Percentiles rank a stretch among this genome's conserved stretches.
Evolutionary conservation across 2,113 vertebrate genomes (phyloP).

Genomic region (Cisticola juncidis): DNA sequence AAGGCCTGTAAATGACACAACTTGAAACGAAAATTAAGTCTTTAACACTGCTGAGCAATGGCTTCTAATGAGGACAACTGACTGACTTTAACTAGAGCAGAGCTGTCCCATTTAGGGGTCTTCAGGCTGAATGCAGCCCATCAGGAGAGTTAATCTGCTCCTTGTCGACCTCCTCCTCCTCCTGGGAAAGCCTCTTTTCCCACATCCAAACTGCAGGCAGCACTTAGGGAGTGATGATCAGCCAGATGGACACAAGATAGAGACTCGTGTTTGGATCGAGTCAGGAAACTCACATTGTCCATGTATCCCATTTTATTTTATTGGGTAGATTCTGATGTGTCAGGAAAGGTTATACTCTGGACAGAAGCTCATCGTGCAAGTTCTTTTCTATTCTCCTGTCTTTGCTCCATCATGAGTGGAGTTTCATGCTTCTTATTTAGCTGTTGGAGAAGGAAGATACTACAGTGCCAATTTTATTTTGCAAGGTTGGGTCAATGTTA

Average conservation of each 20-base stretch:
- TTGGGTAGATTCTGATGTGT: neutral
- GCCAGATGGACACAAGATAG: neutral
- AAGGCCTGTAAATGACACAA: neutral
- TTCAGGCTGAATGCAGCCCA: neutral
- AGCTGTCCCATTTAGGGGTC: neutral
- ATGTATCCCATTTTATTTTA: neutral
- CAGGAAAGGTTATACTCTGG: neutral
- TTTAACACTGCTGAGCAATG: neutral
- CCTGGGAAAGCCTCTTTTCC: neutral
- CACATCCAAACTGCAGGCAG: neutral
- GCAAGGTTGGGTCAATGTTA: neutral
- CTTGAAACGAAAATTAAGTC: neutral
- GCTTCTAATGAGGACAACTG: neutral
- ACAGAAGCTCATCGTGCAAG: neutral
- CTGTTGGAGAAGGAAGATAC: neutral
- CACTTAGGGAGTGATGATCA: neutral
- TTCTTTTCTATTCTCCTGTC: neutral
- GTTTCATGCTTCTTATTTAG: neutral
- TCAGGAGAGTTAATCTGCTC: neutral
- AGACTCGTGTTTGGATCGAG: neutral
- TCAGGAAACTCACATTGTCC: neutral
- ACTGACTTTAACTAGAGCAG: neutral
- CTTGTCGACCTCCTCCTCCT: neutral
- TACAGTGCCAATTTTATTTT: neutral
- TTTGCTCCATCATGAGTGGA: neutral